Evolutionary conservation across 2,113 vertebrate species (phyloP).

Genomic region (Centrocercus urophasianus): DNA sequence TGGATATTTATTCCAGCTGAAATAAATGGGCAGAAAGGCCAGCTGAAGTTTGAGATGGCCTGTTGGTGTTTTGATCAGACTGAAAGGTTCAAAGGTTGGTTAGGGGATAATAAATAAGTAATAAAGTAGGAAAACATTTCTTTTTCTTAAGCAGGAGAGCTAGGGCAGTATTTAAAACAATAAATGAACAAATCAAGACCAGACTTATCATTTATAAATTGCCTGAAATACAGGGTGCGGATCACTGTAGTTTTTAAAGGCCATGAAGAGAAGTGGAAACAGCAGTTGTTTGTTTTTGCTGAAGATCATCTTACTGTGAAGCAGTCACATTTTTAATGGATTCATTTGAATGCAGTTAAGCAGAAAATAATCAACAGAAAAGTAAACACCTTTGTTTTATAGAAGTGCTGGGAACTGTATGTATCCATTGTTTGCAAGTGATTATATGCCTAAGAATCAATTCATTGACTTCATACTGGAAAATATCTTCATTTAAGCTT

Average conservation of each 20-base stretch:
- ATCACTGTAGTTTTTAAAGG: slow-evolving; percentile 50
- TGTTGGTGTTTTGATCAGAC: neutral
- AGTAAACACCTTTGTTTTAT: slow-evolving; percentile 77
- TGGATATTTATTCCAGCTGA: neutral
- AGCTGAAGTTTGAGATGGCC: neutral
- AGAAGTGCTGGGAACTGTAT: slow-evolving; percentile 62
- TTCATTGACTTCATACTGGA: slow-evolving; percentile 54
- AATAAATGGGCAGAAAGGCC: neutral
- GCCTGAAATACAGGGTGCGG: slow-evolving; percentile 5
- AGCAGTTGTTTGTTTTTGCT: slow-evolving; percentile 70
- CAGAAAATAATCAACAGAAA: slow-evolving; percentile 71
- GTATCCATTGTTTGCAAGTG: slow-evolving; percentile 65
- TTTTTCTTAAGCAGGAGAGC: neutral
- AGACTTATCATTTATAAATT: neutral
- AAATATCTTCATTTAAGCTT: slow-evolving; percentile 53
- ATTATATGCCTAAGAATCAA: slow-evolving; percentile 57
- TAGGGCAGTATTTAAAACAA: neutral
- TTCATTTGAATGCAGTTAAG: slow-evolving; percentile 74
- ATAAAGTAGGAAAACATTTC: neutral
- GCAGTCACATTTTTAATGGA: slow-evolving; percentile 67
- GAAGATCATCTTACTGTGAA: slow-evolving; percentile 67
- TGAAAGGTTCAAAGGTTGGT: neutral
- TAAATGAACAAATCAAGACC: slow-evolving; percentile 19
- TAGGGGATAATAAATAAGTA: neutral
- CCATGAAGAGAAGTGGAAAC: slow-evolving; percentile 50